A percentile compares a stretch with the other conserved stretches of the same genome.
Evolutionary conservation across 2,113 vertebrate species (phyloP).

Genomic region (Plestiodon gilberti): DNA sequence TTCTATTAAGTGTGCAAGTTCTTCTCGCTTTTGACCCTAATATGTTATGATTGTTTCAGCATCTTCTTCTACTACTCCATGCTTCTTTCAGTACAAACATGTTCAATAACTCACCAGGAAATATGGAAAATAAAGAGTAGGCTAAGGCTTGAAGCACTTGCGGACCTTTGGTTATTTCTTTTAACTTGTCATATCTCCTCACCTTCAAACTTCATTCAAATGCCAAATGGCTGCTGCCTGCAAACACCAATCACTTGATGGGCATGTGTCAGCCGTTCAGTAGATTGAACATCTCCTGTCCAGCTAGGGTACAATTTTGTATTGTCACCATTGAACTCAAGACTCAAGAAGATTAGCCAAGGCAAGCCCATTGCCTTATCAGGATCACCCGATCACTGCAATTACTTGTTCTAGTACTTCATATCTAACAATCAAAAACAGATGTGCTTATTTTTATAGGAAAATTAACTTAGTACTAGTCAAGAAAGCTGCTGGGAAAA

Average conservation of each 20-base stretch:
- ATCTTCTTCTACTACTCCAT: not conserved
- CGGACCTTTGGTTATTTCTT: not conserved
- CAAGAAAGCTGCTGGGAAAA: not conserved
- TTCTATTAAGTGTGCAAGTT: not conserved
- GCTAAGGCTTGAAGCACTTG: not conserved
- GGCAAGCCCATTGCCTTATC: not conserved
- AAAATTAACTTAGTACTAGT: not conserved
- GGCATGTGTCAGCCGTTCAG: not conserved
- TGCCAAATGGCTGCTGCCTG: constrained; percentile 1
- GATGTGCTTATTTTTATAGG: not conserved
- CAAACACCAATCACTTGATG: not conserved
- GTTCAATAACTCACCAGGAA: not conserved
- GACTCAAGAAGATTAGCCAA: not conserved
- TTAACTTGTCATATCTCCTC: constrained; percentile 3
- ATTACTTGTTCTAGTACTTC: not conserved
- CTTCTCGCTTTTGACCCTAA: not conserved
- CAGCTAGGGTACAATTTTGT: not conserved
- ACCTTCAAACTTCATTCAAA: constrained; percentile 23
- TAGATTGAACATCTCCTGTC: not conserved
- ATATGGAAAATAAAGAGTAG: not conserved
- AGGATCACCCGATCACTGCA: not conserved
- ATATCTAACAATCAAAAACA: not conserved
- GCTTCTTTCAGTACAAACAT: not conserved
- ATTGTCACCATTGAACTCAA: not conserved
- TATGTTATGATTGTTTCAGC: not conserved